phyloP scores from a whole-genome alignment of 2,113 vertebrate species.

The Leptobrachium leishanense region DNA sequence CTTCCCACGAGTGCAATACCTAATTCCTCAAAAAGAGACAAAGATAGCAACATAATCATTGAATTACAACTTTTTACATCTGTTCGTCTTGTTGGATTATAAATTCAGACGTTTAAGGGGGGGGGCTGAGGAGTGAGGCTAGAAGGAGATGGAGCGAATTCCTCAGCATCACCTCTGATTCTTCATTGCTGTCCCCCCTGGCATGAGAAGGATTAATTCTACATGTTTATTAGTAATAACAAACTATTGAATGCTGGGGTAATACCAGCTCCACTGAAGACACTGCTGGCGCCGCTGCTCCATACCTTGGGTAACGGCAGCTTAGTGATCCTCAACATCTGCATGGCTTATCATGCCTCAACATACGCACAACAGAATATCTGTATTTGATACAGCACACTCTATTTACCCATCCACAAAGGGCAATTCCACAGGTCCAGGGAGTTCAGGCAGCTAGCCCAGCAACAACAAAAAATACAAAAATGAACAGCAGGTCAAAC shows the following conservation, averaged over 20 bases:
- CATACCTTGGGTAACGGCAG: background rate
- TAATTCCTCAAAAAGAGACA: slow-evolving; percentile 83
- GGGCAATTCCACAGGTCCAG: no score
- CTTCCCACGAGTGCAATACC: slow-evolving; percentile 83
- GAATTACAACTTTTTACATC: slow-evolving; percentile 86
- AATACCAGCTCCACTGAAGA: background rate
- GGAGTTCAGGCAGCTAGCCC: no score
- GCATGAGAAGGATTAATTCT: background rate
- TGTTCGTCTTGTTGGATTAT: slow-evolving; percentile 82
- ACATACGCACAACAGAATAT: no score
- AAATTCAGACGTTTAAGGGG: slow-evolving; percentile 74
- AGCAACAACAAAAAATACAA: no score
- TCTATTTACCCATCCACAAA: no score
- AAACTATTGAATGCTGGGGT: background rate
- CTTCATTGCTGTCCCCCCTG: background rate
- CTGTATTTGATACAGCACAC: background rate
- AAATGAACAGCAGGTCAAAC: no score
- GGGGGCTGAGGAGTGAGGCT: background rate
- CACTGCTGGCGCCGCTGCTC: background rate
- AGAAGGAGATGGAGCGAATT: background rate
- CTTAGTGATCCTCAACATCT: background rate
- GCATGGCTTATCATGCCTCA: background rate
- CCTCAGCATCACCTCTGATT: background rate
- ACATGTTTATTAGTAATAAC: background rate
- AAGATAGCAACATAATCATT: slow-evolving; percentile 85